phyloP scores from a whole-genome alignment of 2,113 vertebrate genomes.

The Asarcornis scutulata region DNA sequence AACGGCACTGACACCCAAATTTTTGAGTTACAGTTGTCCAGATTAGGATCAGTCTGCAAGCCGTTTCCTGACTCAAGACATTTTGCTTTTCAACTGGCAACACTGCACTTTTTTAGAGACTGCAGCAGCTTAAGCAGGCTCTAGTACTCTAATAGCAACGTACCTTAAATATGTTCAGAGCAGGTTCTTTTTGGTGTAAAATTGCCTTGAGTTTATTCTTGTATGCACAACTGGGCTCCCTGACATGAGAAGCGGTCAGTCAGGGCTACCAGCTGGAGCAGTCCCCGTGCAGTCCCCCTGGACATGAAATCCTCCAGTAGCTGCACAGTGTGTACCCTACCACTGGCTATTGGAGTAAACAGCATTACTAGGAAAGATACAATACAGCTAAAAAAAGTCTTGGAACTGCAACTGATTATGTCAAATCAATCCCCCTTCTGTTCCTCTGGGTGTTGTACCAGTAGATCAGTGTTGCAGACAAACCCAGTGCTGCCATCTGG shows the following conservation, averaged over 20 bases:
- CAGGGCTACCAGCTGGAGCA: not conserved
- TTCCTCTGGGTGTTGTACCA: not conserved
- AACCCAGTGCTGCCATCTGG: not conserved
- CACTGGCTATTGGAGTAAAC: not conserved
- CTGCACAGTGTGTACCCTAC: not conserved
- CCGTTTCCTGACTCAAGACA: not conserved
- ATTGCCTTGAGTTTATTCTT: not conserved
- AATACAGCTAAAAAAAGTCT: not conserved
- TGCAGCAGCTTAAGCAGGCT: not conserved
- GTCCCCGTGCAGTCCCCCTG: not conserved
- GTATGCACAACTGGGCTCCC: not conserved
- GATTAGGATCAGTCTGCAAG: not conserved
- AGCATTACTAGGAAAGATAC: not conserved
- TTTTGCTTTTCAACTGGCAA: not conserved
- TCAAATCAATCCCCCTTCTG: not conserved
- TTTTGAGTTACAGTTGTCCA: not conserved
- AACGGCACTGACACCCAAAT: not conserved
- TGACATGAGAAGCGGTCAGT: not conserved
- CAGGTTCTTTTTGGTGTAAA: not conserved
- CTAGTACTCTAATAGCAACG: not conserved
- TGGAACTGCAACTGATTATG: not conserved
- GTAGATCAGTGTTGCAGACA: not conserved
- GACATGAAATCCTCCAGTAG: not conserved
- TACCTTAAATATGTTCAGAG: not conserved
- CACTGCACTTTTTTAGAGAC: not conserved